Base-by-base conservation (phyloP, 2,888 invertebrate species). In the Apotomis betuletana region DNA sequence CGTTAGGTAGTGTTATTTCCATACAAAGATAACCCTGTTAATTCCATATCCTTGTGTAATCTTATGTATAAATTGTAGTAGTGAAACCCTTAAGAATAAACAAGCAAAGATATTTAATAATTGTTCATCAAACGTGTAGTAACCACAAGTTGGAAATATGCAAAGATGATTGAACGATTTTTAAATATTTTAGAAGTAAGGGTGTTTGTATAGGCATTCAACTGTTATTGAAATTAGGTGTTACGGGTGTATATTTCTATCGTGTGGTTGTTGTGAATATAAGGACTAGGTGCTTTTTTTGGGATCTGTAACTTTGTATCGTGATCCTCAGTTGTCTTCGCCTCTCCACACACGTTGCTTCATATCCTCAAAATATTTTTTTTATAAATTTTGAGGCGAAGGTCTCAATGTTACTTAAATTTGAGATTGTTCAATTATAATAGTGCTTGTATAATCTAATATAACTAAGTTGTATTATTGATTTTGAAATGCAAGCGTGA, bases 201-300 rank as follows among this genome's bases (percentile, higher is more conserved):
- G 83, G 70, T 75, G 75, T 74, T 77, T 79, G 81, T 85, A 87
- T 85, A 87, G 84, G 79, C 82, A 82, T 84, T 90, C 89, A 86
- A 89, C 87, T 86, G 89, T 90, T 90, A 85, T 67, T 85, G 77
- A 82, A 85, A 81, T 84, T 88, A 87, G 86, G 78, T 80, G 81
- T 87, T 87, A 89, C 85, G 85, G 83, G 83, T 89, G 88, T 88
- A 85, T 83, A 85, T 84, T 88, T 83, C 72, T 84, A 78, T 80
- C 81, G 83, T 82, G 81, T 86, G 82, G 78, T 83, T 86, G 85
- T 87, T 86, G 83, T 85, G 82, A 83, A 83, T 83, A 85, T 81
- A 80, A 78, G 78, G 82, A 81, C 80, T 86, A 85, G 87, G 87
- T 87, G 88, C 87, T 89, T 86, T 60, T 57, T 52, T 60, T 41